Percentiles rank a stretch among this genome's conserved stretches.
Conservation (phyloP, 2,113 vertebrate species). For the Agapornis roseicollis region DNA sequence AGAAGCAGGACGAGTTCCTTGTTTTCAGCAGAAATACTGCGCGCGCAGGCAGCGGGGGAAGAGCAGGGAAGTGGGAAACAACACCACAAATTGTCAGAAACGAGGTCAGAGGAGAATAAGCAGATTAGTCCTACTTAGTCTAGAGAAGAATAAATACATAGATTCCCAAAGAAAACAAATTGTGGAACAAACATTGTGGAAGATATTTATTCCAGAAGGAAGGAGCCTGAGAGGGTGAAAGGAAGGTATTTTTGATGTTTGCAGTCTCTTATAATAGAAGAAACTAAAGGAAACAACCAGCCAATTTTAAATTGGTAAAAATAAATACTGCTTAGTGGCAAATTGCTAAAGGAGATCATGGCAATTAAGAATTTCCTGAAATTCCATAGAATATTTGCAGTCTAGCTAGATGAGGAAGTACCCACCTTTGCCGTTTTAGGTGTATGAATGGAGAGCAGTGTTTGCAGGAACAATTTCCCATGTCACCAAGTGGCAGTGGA, state of each 20-base stretch:
- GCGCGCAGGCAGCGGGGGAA: neutral
- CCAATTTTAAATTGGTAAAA: neutral
- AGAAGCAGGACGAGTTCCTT: neutral
- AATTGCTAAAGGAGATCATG: neutral
- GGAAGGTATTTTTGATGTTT: neutral
- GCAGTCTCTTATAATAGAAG: neutral
- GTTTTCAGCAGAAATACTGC: neutral
- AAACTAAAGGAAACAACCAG: neutral
- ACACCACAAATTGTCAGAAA: neutral
- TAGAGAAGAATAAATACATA: neutral
- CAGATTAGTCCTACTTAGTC: neutral
- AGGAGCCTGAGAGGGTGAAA: neutral
- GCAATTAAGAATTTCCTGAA: neutral
- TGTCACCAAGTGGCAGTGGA: accelerated
- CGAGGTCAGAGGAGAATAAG: neutral
- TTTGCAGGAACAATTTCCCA: neutral
- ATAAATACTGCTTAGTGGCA: neutral
- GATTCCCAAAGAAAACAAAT: neutral
- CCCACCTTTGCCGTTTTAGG: neutral
- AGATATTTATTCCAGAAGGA: neutral
- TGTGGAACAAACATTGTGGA: accelerated
- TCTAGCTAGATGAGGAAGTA: accelerated
- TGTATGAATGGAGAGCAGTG: accelerated
- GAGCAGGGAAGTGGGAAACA: neutral
- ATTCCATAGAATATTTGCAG: accelerated